phyloP scores from a whole-genome alignment of 2,113 vertebrate genomes.

The Sylvietta virens region DNA sequence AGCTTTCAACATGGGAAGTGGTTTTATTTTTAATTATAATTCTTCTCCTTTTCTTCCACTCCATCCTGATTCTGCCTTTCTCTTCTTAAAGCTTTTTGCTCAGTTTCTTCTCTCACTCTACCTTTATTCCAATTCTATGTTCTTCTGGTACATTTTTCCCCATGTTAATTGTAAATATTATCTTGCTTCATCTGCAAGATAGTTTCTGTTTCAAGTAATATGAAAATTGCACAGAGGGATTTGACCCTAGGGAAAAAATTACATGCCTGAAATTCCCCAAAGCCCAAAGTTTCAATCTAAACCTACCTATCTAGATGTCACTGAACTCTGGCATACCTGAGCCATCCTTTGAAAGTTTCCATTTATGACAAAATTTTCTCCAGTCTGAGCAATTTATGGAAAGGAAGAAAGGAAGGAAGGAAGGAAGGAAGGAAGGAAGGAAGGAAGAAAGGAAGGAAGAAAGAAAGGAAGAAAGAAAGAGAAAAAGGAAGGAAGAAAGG shows the following conservation, averaged over 20 bases:
- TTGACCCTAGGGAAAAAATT: background rate
- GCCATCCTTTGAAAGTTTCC: background rate
- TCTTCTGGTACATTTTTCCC: background rate
- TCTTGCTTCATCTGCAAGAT: background rate
- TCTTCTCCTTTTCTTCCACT: background rate
- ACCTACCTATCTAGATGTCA: background rate
- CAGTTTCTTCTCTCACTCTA: background rate
- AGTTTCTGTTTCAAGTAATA: background rate
- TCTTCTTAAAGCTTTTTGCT: background rate
- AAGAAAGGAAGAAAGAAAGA: background rate
- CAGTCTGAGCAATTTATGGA: background rate
- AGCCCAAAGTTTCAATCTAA: background rate
- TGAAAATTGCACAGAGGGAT: background rate
- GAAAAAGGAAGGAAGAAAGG: too few species aligned
- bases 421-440: too few species aligned
- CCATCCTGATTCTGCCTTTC: background rate
- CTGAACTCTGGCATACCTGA: background rate
- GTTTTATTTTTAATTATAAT: slow-evolving; percentile 25
- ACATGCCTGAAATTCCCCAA: background rate
- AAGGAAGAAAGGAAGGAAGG: background rate
- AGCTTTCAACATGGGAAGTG: background rate
- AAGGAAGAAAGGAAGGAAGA: background rate
- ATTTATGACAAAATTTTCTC: background rate
- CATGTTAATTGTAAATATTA: background rate
- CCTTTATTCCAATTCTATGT: background rate